Evolutionary conservation across 2,113 vertebrate species (phyloP).

Genomic region (Chinchilla lanigera): DNA sequence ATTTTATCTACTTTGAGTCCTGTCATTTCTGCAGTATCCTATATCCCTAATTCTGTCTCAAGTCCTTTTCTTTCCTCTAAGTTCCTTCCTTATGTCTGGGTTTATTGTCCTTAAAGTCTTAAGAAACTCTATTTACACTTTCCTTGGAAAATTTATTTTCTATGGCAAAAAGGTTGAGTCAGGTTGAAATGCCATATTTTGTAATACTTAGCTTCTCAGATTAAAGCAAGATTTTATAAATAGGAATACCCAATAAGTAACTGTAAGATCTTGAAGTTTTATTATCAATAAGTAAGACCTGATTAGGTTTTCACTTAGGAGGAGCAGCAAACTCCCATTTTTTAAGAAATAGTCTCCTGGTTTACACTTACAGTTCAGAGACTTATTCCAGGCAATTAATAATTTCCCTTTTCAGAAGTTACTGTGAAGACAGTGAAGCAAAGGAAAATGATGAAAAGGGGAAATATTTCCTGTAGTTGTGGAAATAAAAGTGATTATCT

Average conservation of each 20-base stretch:
- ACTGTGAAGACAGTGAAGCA: neutral
- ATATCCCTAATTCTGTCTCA: neutral
- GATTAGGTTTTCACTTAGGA: neutral
- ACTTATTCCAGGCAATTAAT: slow-evolving; percentile 31
- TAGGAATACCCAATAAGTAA: neutral
- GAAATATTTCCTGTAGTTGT: slow-evolving; percentile 32
- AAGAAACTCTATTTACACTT: slow-evolving; percentile 7
- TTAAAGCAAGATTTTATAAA: slow-evolving; percentile 16
- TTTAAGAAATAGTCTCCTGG: neutral
- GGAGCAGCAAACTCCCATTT: neutral
- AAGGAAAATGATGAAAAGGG: slow-evolving; percentile 9
- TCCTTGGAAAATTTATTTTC: slow-evolving; percentile 56
- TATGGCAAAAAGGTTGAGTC: neutral
- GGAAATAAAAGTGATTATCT: slow-evolving; percentile 17
- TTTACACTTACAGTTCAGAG: neutral
- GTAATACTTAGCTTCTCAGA: slow-evolving; percentile 42
- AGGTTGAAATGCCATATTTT: slow-evolving; percentile 45
- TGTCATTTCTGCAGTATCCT: neutral
- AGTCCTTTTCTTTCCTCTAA: slow-evolving; percentile 11
- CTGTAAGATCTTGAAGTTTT: slow-evolving; percentile 48
- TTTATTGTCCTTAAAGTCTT: slow-evolving; percentile 24
- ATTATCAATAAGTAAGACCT: neutral
- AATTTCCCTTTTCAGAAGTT: slow-evolving; percentile 13
- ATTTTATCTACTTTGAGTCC: neutral
- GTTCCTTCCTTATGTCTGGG: neutral